Evolutionary conservation across 1,140 invertebrate genomes (phyloP), one percentile per base, ranked within the genome.

Genomic region (Bombyx mandarina): DNA sequence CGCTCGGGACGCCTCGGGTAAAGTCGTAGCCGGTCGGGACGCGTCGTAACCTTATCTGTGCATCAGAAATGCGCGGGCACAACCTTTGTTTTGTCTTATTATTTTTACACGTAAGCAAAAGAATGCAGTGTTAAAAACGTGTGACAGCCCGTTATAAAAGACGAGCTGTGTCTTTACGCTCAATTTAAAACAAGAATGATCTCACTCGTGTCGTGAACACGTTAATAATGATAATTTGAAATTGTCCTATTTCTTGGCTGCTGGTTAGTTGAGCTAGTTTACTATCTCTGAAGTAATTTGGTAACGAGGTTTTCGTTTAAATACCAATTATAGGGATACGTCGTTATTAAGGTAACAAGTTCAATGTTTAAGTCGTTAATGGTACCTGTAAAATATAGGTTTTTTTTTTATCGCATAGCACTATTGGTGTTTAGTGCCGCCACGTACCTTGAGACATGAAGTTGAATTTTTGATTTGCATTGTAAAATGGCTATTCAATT

Each of bases 31-130:
- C 56, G 52, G 61, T 79, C 73, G 77, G 60, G 43, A 44, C 62
- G 26, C 26, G 26, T 35, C 26, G 26, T 35, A 64, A 48, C 58
- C 68, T 75, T 81, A 78, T 77, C 73, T 75, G 48, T 58, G 49
- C 54, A 75, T 77, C 75, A 68, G 45, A 67, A 61, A 56, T 35
- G 65, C 71, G 73, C 76, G 58, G 55, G 69, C 74, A 74, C 75
- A 73, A 73, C 73, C 73, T 71, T 71, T 72, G 66, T 59, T 67
- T 59, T 47, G 12, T 62, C 59, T 57, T 61, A 49, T 44, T 45
- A 49, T 54, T 56, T 62, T 58, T 55, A 60, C 18, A 53, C 46
- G 52, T 63, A 54, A 45, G 48, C 59, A 51, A 56, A 54, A 60
- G 60, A 62, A 65, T 62, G 56, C 56, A 60, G 47, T 58, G 10